A percentile compares a stretch with the other conserved stretches of the same genome.
Conservation (phyloP, 2,797 vertebrate genomes). For the Apogon talboti region DNA sequence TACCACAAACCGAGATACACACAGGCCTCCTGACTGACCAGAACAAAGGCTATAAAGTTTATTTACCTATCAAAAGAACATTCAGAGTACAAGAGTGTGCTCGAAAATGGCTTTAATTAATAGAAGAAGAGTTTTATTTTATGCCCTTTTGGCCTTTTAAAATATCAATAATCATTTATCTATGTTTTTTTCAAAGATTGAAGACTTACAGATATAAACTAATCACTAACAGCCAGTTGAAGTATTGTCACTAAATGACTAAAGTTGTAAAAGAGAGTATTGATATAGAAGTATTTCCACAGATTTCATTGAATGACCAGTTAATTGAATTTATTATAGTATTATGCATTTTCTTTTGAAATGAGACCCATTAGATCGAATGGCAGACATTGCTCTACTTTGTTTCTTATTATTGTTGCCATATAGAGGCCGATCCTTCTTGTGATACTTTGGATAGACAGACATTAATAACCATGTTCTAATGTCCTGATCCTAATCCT, state of each 20-base stretch:
- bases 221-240: constrained; percentile 1
- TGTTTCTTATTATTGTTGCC: constrained; percentile 1
- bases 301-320: not conserved
- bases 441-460: constrained; percentile 33
- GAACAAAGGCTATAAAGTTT: constrained; percentile 36
- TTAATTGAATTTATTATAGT: not conserved
- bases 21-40: constrained; percentile 58
- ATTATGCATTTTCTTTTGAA: not conserved
- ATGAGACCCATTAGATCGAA: not conserved
- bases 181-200: constrained; percentile 2
- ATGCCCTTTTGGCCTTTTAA: not conserved
- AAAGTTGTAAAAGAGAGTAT: no score
- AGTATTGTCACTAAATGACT: not conserved
- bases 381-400: constrained; percentile 16
- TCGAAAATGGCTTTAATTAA: not conserved
- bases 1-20: constrained; percentile 55
- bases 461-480: constrained; percentile 60
- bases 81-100: not conserved
- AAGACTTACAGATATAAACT: not conserved
- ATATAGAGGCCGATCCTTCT: constrained; percentile 20
- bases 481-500: constrained; percentile 70
- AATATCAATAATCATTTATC: not conserved
- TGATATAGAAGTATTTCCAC: no score
- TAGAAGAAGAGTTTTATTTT: not conserved
- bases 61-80: constrained; percentile 13